These are phyloP conservation scores for Agrochola lota DNA, from an alignment of 2,888 invertebrate genomes.

Conservation along the genomic window DNA sequence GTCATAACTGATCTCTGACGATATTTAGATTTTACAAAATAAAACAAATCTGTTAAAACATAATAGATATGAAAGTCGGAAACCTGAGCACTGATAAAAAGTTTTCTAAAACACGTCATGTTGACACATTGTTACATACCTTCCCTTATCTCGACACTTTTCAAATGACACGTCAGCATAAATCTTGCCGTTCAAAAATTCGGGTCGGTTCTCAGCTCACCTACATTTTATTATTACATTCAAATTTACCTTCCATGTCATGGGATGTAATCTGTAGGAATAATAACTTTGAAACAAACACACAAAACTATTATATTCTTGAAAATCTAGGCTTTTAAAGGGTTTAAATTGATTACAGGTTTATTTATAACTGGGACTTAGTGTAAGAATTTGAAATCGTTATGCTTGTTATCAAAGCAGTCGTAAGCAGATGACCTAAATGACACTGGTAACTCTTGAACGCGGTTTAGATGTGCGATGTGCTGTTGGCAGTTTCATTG, in stretches of 20 bases:
- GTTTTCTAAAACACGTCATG: not conserved
- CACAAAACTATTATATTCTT: not conserved
- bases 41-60: not conserved
- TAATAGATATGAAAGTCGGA: too few relatives aligned
- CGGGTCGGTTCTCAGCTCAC: not conserved
- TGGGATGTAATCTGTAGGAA: not conserved
- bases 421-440: not conserved
- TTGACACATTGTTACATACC: constrained; percentile 12
- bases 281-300: not conserved
- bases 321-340: not conserved
- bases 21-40: not conserved
- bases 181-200: constrained; percentile 10
- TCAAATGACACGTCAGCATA: constrained; percentile 18
- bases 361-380: not conserved
- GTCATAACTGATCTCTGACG: too few relatives aligned
- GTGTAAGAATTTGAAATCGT: not conserved
- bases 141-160: constrained; percentile 19
- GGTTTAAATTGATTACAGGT: not conserved
- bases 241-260: constrained; percentile 3
- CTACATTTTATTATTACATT: constrained; percentile 6
- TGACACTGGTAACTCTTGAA: not conserved
- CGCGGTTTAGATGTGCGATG: not conserved
- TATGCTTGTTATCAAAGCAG: not conserved
- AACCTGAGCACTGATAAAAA: not conserved
- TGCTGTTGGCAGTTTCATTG: not conserved